Base-by-base conservation (phyloP, 2,113 vertebrate genomes). In the Martes martes region DNA sequence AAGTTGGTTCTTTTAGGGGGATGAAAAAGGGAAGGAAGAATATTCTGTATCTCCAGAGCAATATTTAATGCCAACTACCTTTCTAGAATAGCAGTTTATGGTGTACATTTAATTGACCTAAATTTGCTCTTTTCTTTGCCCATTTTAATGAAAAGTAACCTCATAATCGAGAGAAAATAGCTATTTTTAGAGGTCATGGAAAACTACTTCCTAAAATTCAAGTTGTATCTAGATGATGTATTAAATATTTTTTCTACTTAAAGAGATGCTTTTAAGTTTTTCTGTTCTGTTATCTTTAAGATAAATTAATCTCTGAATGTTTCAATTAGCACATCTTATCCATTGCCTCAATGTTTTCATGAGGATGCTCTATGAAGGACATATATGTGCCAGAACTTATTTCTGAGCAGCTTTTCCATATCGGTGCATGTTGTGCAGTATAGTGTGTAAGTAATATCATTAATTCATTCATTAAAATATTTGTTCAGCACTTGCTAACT, bases 231-330 rank as follows among this genome's bases (percentile, higher is more conserved):
- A 36, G 33, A 79, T 59, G 47, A 61, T 16, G 0, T 61, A 6
- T 73, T 36, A 94, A 74, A 19, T 15, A 39, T 26, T 92, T 4
- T 57, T 57, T 57, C 87, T 82, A 87, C 82, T 76, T 50, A 89
- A 94, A 52, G 0, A 84, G 4, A 26, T 15, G 63, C 18, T 45
- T 59, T 69, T 11, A 90, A 79, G 5, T 65, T 82, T 11, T 4
- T 42, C 1, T 13, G 89, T 88, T 73, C 13, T 63, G 3, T 73
- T 50, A 23, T 52, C 10, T 59, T 88, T 86, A 74, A 86, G 45
- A 65, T 19, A 57, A 67, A 52, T 67, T 74, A 36, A 0, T 21
- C 1, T 14, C 1, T 33, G 7, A 21, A 21, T 73, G 6, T 83
- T 86, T 85, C n/a, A 36, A 6, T 36, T 50, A 92, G 39, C 36